A percentile compares a stretch with the other conserved stretches of the same genome.
Conservation (phyloP, 1,140 invertebrate genomes). For the Drosophila guanche region DNA sequence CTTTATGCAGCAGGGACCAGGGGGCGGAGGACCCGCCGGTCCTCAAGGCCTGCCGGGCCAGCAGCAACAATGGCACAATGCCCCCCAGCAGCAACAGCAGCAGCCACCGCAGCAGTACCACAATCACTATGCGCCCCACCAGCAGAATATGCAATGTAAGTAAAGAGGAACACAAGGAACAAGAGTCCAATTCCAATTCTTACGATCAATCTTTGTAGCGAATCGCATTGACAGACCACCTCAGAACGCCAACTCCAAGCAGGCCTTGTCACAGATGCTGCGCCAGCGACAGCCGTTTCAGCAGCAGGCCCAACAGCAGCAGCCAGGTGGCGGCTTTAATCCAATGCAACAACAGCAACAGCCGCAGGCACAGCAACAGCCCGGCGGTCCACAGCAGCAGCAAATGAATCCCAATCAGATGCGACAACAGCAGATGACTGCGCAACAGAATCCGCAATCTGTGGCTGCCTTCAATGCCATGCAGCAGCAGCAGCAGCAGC, state of each 20-base stretch:
- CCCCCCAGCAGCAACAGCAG: conserved; percentile 75
- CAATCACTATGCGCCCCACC: conserved; percentile 69
- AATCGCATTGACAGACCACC: conserved; percentile 88
- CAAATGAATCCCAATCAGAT: conserved; percentile 70
- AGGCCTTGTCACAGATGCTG: conserved; percentile 94
- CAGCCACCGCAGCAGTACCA: conserved; percentile 69
- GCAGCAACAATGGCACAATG: conserved; percentile 68
- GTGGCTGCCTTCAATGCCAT: conserved; percentile 83
- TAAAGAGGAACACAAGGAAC: not conserved
- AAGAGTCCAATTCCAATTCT: not conserved
- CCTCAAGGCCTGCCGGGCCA: conserved; percentile 62
- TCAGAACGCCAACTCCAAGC: conserved; percentile 89
- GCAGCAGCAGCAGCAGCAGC: conserved; percentile 80
- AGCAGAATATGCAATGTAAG: conserved; percentile 73
- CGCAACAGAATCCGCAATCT: conserved; percentile 83
- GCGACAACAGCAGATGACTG: conserved; percentile 71
- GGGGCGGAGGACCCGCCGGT: conserved; percentile 47
- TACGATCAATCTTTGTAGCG: conserved; percentile 78
- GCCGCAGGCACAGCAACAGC: conserved; percentile 78
- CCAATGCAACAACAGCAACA: conserved; percentile 84
- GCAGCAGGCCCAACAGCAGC: conserved; percentile 82
- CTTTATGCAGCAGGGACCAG: conserved; percentile 70
- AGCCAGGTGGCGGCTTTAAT: conserved; percentile 81
- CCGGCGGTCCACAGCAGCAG: conserved; percentile 57
- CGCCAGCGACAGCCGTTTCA: conserved; percentile 87